Base-by-base conservation (phyloP, 2,888 invertebrate genomes). In the Synanthedon formicaeformis region DNA sequence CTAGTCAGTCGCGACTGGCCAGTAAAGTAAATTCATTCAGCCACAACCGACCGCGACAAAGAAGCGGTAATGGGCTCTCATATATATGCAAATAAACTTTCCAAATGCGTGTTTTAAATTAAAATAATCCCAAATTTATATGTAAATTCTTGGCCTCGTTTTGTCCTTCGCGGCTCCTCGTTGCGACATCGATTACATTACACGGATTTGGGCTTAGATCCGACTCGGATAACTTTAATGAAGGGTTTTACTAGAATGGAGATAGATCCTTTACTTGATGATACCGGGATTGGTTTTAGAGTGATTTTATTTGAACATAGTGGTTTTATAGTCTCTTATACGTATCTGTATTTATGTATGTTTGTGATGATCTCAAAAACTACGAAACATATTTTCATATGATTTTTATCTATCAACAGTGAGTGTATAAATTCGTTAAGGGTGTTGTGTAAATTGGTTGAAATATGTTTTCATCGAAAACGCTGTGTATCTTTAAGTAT, bases 101-200 rank as follows among this genome's bases (percentile, higher is more conserved):
- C 71, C 66, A 75, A 83, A 82, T 82, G 84, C 81, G 77, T 54
- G 54, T 78, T 82, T 78, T 71, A 82, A 84, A 85, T 85, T 85
- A 86, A 84, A 84, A 83, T 83, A 81, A 85, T 82, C 80, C 81
- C 73, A 68, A 84, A 84, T 84, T 83, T 84, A 83, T 81, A 86
- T 85, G 86, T 78, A 78, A 86, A 84, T 85, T 81, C 70, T 75
- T 79, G 78, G 78, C 82, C 82, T 79, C 81, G 78, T 71, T 81
- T 79, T 77, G 83, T 81, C 82, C 82, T 82, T 81, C 76, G 78
- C 78, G 78, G 82, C 75, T 80, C 66, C 76, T 75, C 76, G 73
- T 80, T 75, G 71, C 75, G 63, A 75, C 82, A 83, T 85, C 85
- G 83, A 84, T 86, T 83, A 81, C 72, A 75, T 76, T 78, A 81